Evolutionary conservation across 2,888 invertebrate genomes (phyloP).

Genomic region (Eristalis pertinax): DNA sequence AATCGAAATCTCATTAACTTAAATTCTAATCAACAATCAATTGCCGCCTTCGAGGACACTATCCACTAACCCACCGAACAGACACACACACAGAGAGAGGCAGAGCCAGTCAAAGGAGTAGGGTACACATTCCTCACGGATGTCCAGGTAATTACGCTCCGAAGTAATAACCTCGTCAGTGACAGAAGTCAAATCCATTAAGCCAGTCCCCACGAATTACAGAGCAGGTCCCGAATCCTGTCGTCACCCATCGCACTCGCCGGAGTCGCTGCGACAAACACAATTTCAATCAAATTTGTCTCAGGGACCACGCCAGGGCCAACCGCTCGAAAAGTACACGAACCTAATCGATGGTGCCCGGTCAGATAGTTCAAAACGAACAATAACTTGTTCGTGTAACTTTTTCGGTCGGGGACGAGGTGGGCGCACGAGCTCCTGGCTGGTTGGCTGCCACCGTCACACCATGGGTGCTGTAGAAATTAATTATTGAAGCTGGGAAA

Average conservation of each 20-base stretch:
- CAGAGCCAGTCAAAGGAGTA: not conserved
- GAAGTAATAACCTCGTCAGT: conserved; percentile 7
- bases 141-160: conserved; percentile 29
- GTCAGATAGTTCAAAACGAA: conserved; percentile 27
- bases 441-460: not conserved
- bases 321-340: conserved; percentile 1
- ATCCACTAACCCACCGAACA: too few species aligned
- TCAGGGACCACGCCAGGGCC: not conserved
- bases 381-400: not conserved
- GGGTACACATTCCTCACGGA: not conserved
- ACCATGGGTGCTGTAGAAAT: conserved; percentile 42
- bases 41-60: not conserved
- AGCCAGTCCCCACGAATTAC: conserved; percentile 14
- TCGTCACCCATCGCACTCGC: not conserved
- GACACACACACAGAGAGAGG: too few species aligned
- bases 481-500: conserved; percentile 50
- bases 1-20: conserved; percentile 46
- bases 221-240: not conserved
- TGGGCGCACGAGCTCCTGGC: conserved; percentile 1
- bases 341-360: conserved; percentile 23
- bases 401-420: not conserved
- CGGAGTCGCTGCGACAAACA: conserved; percentile 9
- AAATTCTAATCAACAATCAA: conserved; percentile 21
- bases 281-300: conserved; percentile 16
- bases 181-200: conserved; percentile 29